phyloP scores from a whole-genome alignment of 2,888 invertebrate species.

The Imbricaverruca yamaguchii region DNA sequence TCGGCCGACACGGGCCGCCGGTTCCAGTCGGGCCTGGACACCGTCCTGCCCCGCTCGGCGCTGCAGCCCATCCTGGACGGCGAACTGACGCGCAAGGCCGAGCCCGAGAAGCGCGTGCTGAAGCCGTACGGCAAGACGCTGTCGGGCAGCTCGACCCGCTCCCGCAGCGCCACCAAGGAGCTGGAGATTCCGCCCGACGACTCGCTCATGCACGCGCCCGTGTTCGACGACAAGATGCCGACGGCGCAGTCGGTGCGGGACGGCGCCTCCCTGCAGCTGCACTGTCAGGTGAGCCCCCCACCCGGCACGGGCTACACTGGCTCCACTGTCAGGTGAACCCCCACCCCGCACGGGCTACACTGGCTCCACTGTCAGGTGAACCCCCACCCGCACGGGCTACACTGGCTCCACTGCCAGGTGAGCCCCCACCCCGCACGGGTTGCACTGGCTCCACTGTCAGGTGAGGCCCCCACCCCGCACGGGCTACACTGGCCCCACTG shows the following conservation, averaged over 20 bases:
- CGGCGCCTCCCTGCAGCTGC: conserved; percentile 75
- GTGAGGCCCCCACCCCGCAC: too few relatives aligned
- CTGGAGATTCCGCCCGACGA: conserved; percentile 79
- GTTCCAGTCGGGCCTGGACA: neutral
- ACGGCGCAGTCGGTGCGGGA: conserved; percentile 66
- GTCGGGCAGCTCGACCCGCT: conserved; percentile 62
- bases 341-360: too few relatives aligned
- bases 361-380: conserved; percentile 55
- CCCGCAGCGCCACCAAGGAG: conserved; percentile 83
- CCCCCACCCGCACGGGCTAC: too few relatives aligned
- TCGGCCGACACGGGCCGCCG: neutral
- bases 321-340: conserved; percentile 49
- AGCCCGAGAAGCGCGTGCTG: conserved; percentile 35
- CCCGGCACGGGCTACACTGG: too few relatives aligned
- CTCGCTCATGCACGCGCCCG: conserved; percentile 75
- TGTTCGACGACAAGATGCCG: conserved; percentile 68
- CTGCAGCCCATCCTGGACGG: neutral
- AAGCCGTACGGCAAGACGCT: conserved; percentile 58
- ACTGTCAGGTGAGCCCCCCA: conserved; percentile 47
- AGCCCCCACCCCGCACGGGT: too few relatives aligned
- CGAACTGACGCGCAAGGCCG: neutral
- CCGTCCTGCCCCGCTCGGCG: neutral
- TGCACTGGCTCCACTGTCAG: too few relatives aligned
- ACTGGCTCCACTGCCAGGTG: too few relatives aligned
- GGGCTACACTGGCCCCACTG: too few relatives aligned